Evolutionary conservation across 2,888 invertebrate genomes (phyloP).

Genomic region (Tricholauxania praeusta): DNA sequence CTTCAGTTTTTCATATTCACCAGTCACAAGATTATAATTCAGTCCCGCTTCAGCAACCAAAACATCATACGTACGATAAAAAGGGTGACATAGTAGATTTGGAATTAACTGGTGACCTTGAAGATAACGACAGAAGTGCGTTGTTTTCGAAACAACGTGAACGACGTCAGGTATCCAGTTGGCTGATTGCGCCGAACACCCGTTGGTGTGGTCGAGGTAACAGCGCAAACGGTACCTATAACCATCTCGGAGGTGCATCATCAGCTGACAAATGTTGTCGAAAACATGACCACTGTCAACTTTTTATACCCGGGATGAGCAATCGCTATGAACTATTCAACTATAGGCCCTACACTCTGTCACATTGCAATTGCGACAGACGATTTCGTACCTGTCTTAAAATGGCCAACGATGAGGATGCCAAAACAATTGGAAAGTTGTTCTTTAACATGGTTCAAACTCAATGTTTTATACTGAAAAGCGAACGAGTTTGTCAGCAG

Average conservation of each 20-base stretch:
- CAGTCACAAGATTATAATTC: slow-evolving; percentile 29
- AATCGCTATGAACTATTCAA: slow-evolving; percentile 89
- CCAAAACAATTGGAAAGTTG: slow-evolving; percentile 90
- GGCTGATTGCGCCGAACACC: slow-evolving; percentile 88
- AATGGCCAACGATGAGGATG: slow-evolving; percentile 85
- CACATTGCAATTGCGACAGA: slow-evolving; percentile 90
- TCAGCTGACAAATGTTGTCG: slow-evolving; percentile 90
- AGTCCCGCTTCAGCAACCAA: slow-evolving; percentile 39
- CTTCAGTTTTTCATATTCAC: neutral
- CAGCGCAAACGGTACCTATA: slow-evolving; percentile 79
- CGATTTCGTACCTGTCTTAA: slow-evolving; percentile 95
- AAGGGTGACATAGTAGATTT: slow-evolving; percentile 47
- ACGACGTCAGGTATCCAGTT: slow-evolving; percentile 69
- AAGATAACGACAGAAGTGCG: slow-evolving; percentile 16
- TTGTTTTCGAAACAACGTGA: slow-evolving; percentile 45
- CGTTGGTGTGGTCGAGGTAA: slow-evolving; percentile 95
- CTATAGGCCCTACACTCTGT: slow-evolving; percentile 89
- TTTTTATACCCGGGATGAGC: slow-evolving; percentile 86
- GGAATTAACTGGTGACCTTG: neutral
- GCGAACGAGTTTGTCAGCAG: slow-evolving; percentile 80
- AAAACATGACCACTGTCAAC: slow-evolving; percentile 88
- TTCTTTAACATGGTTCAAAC: slow-evolving; percentile 97
- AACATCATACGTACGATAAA: slow-evolving; percentile 56
- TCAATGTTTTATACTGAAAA: slow-evolving; percentile 89
- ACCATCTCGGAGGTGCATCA: slow-evolving; percentile 86